A percentile compares a stretch with the other conserved stretches of the same genome.
phyloP scores from a whole-genome alignment of 1,140 invertebrate genomes.

The Capitella teleta region DNA sequence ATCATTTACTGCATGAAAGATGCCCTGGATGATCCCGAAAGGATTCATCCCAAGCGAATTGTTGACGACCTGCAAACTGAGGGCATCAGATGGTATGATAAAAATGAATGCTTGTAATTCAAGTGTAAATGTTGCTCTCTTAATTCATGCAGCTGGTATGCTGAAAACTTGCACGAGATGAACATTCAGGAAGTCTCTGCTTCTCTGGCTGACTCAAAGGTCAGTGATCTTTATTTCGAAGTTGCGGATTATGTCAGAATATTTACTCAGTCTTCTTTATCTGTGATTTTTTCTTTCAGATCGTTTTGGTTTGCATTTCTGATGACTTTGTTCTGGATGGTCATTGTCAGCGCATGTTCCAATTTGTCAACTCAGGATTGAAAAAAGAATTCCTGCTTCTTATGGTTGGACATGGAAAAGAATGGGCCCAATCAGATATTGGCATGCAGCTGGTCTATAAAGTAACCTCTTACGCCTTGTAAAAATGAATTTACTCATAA shows the following conservation, averaged over 20 bases:
- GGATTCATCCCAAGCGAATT: constrained; percentile 8
- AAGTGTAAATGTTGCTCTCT: not conserved
- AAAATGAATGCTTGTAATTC: not conserved
- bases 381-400: constrained; percentile 5
- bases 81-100: constrained; percentile 1
- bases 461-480: not conserved
- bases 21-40: not conserved
- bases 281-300: too few relatives aligned
- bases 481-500: not conserved
- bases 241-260: too few relatives aligned
- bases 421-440: constrained; percentile 27
- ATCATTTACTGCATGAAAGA: constrained; percentile 8
- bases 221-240: too few relatives aligned
- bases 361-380: constrained; percentile 1
- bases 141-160: too few relatives aligned
- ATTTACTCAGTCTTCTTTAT: too few relatives aligned
- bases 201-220: too few relatives aligned
- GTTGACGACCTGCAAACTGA: constrained; percentile 13
- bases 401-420: constrained; percentile 7
- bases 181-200: too few relatives aligned
- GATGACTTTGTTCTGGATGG: constrained; percentile 7
- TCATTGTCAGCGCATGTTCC: constrained; percentile 6
- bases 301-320: constrained; percentile 17
- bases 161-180: too few relatives aligned
- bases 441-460: constrained; percentile 18